Evolutionary conservation across 23 tunicate species (phyloP), one percentile per base, ranked within the genome.

Genomic region (Oikopleura dioica): DNA sequence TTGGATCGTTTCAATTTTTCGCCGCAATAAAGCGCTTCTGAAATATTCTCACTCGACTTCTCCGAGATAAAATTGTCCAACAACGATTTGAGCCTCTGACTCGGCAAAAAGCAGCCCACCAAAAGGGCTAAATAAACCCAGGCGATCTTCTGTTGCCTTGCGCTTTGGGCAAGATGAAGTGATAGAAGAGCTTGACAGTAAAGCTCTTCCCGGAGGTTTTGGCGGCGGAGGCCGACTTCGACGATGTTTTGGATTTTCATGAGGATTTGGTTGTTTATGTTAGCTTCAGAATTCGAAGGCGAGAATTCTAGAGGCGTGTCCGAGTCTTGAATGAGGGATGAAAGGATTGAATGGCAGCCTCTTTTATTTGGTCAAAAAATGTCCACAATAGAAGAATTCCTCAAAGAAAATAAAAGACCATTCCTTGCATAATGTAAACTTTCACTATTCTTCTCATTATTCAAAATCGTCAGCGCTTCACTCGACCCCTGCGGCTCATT

Each of bases 171-270:
- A 12, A 63, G 33, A 63, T 63, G 72, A 28, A 63, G 30, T 21
- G 30, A 23, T 12, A 63, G 32, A 12, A 63, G 33, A 63, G 72
- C 72, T 31, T 63, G 72, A 63, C 72, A 63, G 72, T 63, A 63
- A 28, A 63, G 72, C 26, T 63, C 72, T 63, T 63, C 72, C 29
- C 72, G 72, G 16, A 63, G 26, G 33, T 63, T 63, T 2, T 63
- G 72, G 16, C 72, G 16, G 16, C 72, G 72, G 16, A 63, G 33
- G 2, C 72, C 72, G 5, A 63, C 72, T 63, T 63, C 72, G 16
- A 63, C 26, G 32, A 63, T 31, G 26, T 31, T 63, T 28, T 63
- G 72, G 5, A 31, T 31, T 63, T 63, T 63, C 2, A 63, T 23
- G 4, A 63, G 33, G 5, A 63, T 23, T 21, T 4, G 33, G 33